phyloP scores from a whole-genome alignment of 2,888 invertebrate species.

The Polylopha cassiicola region DNA sequence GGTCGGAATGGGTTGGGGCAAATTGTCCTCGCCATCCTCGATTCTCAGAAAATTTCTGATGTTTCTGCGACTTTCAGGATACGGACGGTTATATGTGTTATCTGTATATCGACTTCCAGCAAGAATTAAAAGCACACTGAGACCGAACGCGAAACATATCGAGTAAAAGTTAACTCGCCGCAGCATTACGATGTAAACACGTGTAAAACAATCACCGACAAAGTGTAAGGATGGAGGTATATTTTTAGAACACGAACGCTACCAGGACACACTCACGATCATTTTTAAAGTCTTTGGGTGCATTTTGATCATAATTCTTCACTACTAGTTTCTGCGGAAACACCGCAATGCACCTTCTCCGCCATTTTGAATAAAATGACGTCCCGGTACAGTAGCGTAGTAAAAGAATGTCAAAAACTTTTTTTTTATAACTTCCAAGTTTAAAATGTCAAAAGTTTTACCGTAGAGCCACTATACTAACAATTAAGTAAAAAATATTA shows the following conservation, averaged over 20 bases:
- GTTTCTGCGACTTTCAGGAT: constrained; percentile 60
- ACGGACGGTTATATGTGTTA: constrained; percentile 69
- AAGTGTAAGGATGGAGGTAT: constrained; percentile 39
- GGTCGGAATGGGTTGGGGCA: constrained; percentile 52
- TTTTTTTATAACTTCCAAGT: constrained; percentile 13
- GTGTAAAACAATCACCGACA: constrained; percentile 38
- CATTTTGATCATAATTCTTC: constrained; percentile 61
- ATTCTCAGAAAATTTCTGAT: constrained; percentile 78
- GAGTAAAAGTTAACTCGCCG: constrained; percentile 72
- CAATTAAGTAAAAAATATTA: no score
- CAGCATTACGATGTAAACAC: constrained; percentile 65
- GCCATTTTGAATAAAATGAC: constrained; percentile 54
- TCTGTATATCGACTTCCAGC: constrained; percentile 76
- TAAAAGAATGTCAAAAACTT: constrained; percentile 8
- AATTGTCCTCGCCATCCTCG: constrained; percentile 65
- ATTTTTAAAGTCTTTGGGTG: constrained; percentile 56
- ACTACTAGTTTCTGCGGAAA: constrained; percentile 69
- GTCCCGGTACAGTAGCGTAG: constrained; percentile 8
- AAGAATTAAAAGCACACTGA: constrained; percentile 71
- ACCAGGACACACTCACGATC: constrained; percentile 53
- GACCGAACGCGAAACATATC: constrained; percentile 72
- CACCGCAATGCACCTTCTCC: constrained; percentile 73
- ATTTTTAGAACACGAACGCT: constrained; percentile 47
- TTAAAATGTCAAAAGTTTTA: constrained; percentile 35
- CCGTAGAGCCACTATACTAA: no score